Evolutionary conservation across 2,888 invertebrate genomes (phyloP).

Genomic region (Diachrysia chrysitis): DNA sequence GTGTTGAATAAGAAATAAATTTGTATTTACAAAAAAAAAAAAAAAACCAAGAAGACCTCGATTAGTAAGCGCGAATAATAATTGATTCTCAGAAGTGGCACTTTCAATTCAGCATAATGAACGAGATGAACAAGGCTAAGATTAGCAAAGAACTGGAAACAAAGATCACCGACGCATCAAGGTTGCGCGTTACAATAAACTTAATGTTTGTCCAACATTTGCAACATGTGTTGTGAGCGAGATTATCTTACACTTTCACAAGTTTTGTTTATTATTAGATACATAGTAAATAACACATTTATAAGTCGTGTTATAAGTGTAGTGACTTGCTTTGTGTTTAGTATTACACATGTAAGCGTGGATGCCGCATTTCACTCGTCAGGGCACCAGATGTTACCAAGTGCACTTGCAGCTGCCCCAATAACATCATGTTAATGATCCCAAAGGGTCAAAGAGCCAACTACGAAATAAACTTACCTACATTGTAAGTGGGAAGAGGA

Average conservation of each 20-base stretch:
- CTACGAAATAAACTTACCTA: background rate
- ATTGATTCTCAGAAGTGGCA: background rate
- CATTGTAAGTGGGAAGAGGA: background rate
- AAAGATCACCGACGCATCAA: constrained; percentile 10
- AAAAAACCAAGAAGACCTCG: background rate
- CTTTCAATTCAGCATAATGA: constrained; percentile 15
- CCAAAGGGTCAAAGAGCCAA: background rate
- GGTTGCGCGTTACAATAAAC: constrained; percentile 10
- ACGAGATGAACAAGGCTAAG: constrained; percentile 10
- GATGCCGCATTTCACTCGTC: constrained; percentile 20
- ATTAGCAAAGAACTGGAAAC: constrained; percentile 19
- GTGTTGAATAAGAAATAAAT: background rate
- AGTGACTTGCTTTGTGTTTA: constrained; percentile 8
- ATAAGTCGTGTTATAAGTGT: constrained; percentile 28
- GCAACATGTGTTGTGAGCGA: constrained; percentile 32
- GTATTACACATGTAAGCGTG: constrained; percentile 12
- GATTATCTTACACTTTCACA: constrained; percentile 40
- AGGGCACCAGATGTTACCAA: constrained; percentile 27
- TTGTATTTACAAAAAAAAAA: background rate
- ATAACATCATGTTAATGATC: constrained; percentile 4
- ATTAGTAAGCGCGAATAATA: constrained; percentile 17
- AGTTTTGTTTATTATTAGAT: constrained; percentile 19
- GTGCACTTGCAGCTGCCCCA: constrained; percentile 19
- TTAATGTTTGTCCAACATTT: constrained; percentile 13
- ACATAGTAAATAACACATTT: constrained; percentile 39